Conservation (phyloP, 2,888 invertebrate species). For the Rotaria socialis region DNA sequence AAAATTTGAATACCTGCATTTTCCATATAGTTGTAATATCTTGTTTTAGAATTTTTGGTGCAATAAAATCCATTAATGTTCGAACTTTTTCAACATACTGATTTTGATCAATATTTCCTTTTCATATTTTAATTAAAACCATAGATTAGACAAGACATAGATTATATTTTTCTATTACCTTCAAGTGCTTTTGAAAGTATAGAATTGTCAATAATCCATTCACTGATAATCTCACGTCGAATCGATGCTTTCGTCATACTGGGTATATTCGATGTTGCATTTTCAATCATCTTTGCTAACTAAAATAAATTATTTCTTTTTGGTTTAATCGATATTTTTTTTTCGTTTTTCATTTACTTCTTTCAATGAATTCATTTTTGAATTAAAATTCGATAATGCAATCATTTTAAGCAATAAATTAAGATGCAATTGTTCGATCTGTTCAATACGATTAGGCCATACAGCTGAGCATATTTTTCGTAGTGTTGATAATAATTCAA, state of each 20-base stretch:
- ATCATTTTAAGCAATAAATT: conserved; percentile 61
- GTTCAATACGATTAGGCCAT: conserved; percentile 58
- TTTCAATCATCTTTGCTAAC: conserved; percentile 60
- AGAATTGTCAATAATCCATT: conserved; percentile 61
- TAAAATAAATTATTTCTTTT: conserved; percentile 47
- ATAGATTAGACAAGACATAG: no score
- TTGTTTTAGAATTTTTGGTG: conserved; percentile 59
- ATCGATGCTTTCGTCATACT: conserved; percentile 51
- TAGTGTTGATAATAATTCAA: conserved; percentile 59
- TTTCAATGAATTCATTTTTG: conserved; percentile 62
- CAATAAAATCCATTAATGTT: conserved; percentile 62
- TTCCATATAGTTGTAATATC: conserved; percentile 62
- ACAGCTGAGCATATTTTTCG: conserved; percentile 59
- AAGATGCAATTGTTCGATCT: conserved; percentile 57
- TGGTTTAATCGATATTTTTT: not conserved
- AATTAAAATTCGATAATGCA: conserved; percentile 62
- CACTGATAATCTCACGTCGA: conserved; percentile 55
- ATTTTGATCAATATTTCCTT: conserved; percentile 61
- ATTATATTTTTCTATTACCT: conserved; percentile 48
- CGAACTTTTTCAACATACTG: conserved; percentile 63
- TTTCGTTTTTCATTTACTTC: conserved; percentile 53
- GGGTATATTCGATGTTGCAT: conserved; percentile 50
- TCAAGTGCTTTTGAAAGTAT: conserved; percentile 62
- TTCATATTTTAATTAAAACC: not conserved
- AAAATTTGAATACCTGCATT: conserved; percentile 56